These are phyloP conservation scores for Geopemphigus sp. DNA, from an alignment of 1,140 invertebrate species.

Conservation along the genomic window DNA sequence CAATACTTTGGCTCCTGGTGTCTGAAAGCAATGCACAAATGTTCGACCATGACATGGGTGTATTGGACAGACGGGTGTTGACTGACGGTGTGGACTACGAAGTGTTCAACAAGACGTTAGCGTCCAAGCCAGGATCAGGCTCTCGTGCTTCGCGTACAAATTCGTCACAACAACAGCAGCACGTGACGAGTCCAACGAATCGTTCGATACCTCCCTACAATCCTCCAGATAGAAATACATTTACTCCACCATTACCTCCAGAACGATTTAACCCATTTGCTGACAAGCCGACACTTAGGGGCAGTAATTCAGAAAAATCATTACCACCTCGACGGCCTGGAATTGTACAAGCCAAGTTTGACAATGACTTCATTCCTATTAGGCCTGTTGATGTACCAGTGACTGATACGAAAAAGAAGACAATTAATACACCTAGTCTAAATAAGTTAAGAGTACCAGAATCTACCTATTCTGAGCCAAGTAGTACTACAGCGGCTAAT, in stretches of 20 bases:
- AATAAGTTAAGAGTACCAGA: slow-evolving; percentile 53
- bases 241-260: slow-evolving; percentile 74
- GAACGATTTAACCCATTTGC: slow-evolving; percentile 76
- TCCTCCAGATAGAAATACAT: slow-evolving; percentile 71
- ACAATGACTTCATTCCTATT: slow-evolving; percentile 75
- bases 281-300: slow-evolving; percentile 76
- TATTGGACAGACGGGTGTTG: slow-evolving; percentile 51
- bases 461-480: slow-evolving; percentile 52
- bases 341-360: slow-evolving; percentile 60
- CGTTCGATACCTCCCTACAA: slow-evolving; percentile 67
- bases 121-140: slow-evolving; percentile 51
- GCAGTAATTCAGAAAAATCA: slow-evolving; percentile 59
- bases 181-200: slow-evolving; percentile 51
- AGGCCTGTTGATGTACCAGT: slow-evolving; percentile 62
- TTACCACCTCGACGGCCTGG: slow-evolving; percentile 51
- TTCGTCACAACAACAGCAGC: slow-evolving; percentile 25
- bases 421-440: slow-evolving; percentile 66
- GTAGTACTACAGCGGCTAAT: slow-evolving; percentile 53
- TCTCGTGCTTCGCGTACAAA: slow-evolving; percentile 37
- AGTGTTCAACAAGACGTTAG: slow-evolving; percentile 53
- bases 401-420: slow-evolving; percentile 64
- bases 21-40: slow-evolving; percentile 23
- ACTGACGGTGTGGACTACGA: slow-evolving; percentile 51
- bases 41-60: slow-evolving; percentile 29
- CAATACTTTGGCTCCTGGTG: slow-evolving; percentile 37